phyloP scores from a whole-genome alignment of 2,113 vertebrate species.

The Tricholaema leucomelas region DNA sequence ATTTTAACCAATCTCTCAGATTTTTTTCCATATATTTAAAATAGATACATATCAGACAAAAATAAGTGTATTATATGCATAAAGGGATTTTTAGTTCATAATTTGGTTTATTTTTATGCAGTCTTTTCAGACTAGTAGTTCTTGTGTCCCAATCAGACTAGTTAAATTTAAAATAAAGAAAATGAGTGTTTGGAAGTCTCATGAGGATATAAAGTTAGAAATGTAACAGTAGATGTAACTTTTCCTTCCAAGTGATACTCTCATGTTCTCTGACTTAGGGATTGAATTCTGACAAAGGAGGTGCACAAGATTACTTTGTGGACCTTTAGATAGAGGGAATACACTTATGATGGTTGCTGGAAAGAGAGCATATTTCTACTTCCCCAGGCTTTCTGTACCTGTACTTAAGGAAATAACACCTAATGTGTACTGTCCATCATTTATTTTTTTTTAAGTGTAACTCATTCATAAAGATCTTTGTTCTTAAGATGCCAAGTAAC shows the following conservation, averaged over 20 bases:
- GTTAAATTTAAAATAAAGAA: background rate
- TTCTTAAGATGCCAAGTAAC: constrained; percentile 34
- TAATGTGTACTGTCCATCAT: background rate
- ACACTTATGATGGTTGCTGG: background rate
- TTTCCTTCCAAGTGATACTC: background rate
- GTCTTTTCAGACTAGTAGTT: background rate
- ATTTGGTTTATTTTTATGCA: background rate
- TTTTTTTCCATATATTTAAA: background rate
- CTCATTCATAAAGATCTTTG: background rate
- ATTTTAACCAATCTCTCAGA: background rate
- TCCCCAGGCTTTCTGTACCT: background rate
- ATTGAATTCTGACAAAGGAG: background rate
- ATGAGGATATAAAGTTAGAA: background rate
- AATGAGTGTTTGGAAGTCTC: background rate
- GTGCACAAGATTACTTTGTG: background rate
- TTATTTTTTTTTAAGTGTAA: background rate
- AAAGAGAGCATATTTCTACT: background rate
- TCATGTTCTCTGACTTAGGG: background rate
- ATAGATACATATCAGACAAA: background rate
- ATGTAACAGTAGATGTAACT: background rate
- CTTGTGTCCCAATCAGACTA: background rate
- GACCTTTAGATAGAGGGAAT: background rate
- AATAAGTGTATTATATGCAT: too few relatives aligned
- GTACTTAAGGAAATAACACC: background rate
- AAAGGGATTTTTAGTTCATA: background rate